Percentiles rank a stretch among this genome's conserved stretches.
Evolutionary conservation across 2,113 vertebrate species (phyloP).

Genomic region (Ibidorhyncha struthersii): DNA sequence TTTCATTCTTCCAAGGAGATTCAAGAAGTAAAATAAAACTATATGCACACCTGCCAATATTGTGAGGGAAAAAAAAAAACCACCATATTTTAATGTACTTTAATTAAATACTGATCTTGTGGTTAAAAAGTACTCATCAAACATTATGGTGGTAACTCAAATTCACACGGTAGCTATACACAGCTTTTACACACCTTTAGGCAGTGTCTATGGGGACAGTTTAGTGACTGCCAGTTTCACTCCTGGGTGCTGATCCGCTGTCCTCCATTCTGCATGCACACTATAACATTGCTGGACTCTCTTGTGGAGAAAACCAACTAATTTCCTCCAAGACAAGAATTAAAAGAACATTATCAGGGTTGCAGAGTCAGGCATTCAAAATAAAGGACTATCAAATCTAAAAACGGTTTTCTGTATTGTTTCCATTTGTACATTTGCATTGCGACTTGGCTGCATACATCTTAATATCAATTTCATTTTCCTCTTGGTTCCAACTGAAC

Average conservation of each 20-base stretch:
- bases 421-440: not conserved
- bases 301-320: not conserved
- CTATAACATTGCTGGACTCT: not conserved
- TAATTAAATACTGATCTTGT: not conserved
- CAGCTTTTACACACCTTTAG: not conserved
- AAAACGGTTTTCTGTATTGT: not conserved
- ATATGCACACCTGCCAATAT: not conserved
- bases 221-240: not conserved
- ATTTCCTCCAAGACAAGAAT: not conserved
- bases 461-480: not conserved
- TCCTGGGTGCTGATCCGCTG: not conserved
- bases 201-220: not conserved
- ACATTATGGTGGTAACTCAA: not conserved
- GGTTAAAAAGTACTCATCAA: not conserved
- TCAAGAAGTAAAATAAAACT: not conserved
- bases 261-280: not conserved
- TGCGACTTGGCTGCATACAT: not conserved
- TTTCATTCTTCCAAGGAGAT: not conserved
- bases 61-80: accelerated
- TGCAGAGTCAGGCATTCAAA: not conserved
- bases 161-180: not conserved
- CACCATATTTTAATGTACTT: not conserved
- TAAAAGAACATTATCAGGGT: not conserved
- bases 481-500: not conserved
- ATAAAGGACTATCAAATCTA: not conserved